phyloP scores from a whole-genome alignment of 2,888 invertebrate species.

The Parnassius mnemosyne region DNA sequence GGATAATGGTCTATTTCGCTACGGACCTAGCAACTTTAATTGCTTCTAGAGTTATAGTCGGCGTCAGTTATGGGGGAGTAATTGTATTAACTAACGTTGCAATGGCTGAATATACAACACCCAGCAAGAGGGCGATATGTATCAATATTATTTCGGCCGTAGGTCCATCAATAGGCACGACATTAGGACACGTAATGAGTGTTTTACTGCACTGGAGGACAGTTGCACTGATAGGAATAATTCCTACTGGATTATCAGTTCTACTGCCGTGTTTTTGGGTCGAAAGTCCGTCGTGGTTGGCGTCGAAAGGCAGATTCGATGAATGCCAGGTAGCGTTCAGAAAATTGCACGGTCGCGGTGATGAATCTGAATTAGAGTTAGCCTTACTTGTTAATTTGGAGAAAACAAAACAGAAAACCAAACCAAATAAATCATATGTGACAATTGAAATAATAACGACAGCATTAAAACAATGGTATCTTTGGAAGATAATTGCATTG shows the following conservation, averaged over 20 bases:
- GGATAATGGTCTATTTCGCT: constrained; percentile 23
- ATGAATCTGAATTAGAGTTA: constrained; percentile 24
- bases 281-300: constrained; percentile 36
- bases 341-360: constrained; percentile 24
- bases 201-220: constrained; percentile 32
- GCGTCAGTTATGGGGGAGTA: constrained; percentile 28
- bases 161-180: constrained; percentile 29
- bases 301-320: constrained; percentile 32
- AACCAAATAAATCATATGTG: constrained; percentile 16
- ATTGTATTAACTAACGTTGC: constrained; percentile 18
- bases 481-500: constrained; percentile 28
- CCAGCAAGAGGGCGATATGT: constrained; percentile 17
- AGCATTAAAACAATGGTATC: constrained; percentile 27
- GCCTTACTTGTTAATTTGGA: constrained; percentile 15
- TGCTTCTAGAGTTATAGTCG: constrained; percentile 27
- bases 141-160: constrained; percentile 31
- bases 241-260: constrained; percentile 26
- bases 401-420: constrained; percentile 8
- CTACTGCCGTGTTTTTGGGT: constrained; percentile 31
- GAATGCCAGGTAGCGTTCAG: constrained; percentile 28
- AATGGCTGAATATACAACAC: constrained; percentile 27
- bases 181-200: constrained; percentile 31
- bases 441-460: constrained; percentile 17
- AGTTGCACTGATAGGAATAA: constrained; percentile 31
- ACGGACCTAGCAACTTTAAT: constrained; percentile 1